Percentiles rank a stretch among this genome's conserved stretches.
These are phyloP conservation scores for Phortica magna DNA, from an alignment of 2,888 invertebrate genomes.

Conservation along the genomic window DNA sequence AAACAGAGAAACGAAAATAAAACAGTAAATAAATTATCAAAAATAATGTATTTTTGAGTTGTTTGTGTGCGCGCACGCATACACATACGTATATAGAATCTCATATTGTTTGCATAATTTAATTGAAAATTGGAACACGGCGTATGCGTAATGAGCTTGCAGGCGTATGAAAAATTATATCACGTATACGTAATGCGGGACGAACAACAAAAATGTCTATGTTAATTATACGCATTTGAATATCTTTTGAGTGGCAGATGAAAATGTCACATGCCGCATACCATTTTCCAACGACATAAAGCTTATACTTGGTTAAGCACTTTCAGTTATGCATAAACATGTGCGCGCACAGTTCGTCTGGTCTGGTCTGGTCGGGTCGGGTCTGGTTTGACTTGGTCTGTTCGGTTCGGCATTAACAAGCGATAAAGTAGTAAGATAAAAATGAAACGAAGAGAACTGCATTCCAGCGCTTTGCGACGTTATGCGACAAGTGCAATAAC, in stretches of 20 bases:
- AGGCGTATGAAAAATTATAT: background rate
- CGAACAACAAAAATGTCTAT: background rate
- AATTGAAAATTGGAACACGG: background rate
- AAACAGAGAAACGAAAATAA: background rate
- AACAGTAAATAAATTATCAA: background rate
- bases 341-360: too few relatives aligned
- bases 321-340: too few relatives aligned
- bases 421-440: background rate
- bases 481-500: constrained; percentile 11
- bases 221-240: too few relatives aligned
- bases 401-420: constrained; percentile 1
- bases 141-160: background rate
- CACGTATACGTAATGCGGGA: background rate
- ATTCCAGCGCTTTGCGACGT: constrained; percentile 7
- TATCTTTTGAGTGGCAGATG: too few relatives aligned
- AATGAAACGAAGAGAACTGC: background rate
- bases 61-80: too few relatives aligned
- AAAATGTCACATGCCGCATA: too few relatives aligned
- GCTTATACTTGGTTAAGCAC: too few relatives aligned
- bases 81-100: background rate
- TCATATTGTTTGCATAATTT: background rate
- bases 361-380: too few relatives aligned
- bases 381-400: background rate
- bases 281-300: too few relatives aligned
- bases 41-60: too few relatives aligned